These are phyloP conservation scores for Eubasilissa regina DNA, from an alignment of 1,140 invertebrate genomes.

Conservation along the genomic window DNA sequence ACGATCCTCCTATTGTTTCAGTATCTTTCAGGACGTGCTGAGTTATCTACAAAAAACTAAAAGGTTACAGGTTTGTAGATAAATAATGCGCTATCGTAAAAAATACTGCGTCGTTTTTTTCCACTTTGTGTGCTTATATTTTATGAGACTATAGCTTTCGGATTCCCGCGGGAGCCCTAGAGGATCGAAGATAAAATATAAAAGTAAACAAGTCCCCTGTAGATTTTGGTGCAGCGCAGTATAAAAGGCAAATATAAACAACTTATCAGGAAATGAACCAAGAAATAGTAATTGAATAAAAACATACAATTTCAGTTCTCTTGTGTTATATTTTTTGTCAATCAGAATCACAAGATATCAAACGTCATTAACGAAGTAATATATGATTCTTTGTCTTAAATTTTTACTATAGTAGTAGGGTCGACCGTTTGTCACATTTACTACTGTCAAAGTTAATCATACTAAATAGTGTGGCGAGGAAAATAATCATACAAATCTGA, in stretches of 20 bases:
- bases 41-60: neutral
- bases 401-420: no score
- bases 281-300: neutral
- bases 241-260: neutral
- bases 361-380: no score
- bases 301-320: neutral
- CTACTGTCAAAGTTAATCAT: no score
- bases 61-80: conserved; percentile 3
- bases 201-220: neutral
- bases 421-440: no score
- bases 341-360: no score
- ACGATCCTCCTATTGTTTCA: no score
- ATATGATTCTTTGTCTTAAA: no score
- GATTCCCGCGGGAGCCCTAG: neutral
- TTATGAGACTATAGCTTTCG: neutral
- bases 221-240: neutral
- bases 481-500: no score
- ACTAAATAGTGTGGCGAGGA: no score
- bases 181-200: neutral
- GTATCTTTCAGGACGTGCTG: neutral
- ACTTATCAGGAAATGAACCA: neutral
- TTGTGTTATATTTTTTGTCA: no score
- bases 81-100: neutral
- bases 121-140: conserved; percentile 2
- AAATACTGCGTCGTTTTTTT: neutral